Conservation (phyloP, 2,888 invertebrate species). For the Palloptera scutellata region DNA sequence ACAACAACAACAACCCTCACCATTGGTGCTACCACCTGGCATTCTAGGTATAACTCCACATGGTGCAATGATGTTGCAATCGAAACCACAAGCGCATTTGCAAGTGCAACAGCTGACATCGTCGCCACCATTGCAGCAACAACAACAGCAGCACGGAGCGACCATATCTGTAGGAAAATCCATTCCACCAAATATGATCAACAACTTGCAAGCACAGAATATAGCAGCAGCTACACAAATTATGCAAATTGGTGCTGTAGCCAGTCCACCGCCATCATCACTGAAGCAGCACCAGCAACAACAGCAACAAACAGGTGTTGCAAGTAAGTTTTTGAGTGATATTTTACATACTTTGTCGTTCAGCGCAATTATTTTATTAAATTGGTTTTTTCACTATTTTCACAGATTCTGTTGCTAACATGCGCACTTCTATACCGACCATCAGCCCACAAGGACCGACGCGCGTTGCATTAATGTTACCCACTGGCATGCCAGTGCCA, state of each 20-base stretch:
- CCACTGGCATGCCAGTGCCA: constrained; percentile 69
- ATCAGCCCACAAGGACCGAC: constrained; percentile 71
- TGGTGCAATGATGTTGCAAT: constrained; percentile 52
- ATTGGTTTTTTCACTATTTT: constrained; percentile 9
- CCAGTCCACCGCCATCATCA: constrained; percentile 66
- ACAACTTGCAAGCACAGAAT: constrained; percentile 50
- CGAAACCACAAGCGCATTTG: constrained; percentile 51
- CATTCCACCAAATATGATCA: constrained; percentile 58
- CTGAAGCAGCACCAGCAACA: constrained; percentile 43
- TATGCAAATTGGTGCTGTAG: constrained; percentile 66
- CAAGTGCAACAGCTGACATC: constrained; percentile 55
- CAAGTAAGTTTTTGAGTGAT: constrained; percentile 53
- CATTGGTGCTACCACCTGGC: constrained; percentile 49
- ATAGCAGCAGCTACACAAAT: constrained; percentile 60
- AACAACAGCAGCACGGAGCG: constrained; percentile 39
- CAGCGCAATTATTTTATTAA: constrained; percentile 11
- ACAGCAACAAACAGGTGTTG: constrained; percentile 55
- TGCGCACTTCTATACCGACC: constrained; percentile 70
- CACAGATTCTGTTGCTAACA: constrained; percentile 63
- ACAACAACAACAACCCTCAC: constrained; percentile 44
- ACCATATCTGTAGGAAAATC: constrained; percentile 31
- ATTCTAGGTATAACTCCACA: constrained; percentile 54
- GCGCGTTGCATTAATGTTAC: constrained; percentile 65
- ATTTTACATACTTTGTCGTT: not conserved
- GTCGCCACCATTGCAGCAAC: constrained; percentile 52